Evolutionary conservation across 1,140 invertebrate genomes (phyloP).

Genomic region (Lordiphosa mommai): DNA sequence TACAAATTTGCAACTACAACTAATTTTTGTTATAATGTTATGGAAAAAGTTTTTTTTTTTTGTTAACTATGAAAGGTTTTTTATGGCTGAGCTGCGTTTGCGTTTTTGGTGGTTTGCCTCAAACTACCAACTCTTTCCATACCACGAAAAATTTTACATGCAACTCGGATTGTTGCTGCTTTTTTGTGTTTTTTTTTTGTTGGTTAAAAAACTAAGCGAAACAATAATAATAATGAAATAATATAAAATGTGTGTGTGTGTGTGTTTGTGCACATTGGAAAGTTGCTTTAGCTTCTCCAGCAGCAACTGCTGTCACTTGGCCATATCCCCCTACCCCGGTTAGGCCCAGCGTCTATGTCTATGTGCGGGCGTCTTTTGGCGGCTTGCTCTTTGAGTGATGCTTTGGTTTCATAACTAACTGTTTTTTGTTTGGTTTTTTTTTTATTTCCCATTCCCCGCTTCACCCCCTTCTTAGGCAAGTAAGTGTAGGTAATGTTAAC

Average conservation of each 20-base stretch:
- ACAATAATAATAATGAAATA: constrained; percentile 68
- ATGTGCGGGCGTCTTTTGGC: constrained; percentile 67
- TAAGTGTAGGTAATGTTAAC: constrained; percentile 76
- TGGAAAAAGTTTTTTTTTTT: neutral
- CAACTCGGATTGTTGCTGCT: constrained; percentile 18
- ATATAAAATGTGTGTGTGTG: constrained; percentile 33
- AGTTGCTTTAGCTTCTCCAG: constrained; percentile 61
- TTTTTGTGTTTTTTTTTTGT: neutral
- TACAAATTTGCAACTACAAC: constrained; percentile 1
- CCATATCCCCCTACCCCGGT: constrained; percentile 15
- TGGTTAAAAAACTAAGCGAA: constrained; percentile 41
- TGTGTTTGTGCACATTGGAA: constrained; percentile 53
- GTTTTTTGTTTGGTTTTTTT: constrained; percentile 37
- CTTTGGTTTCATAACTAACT: constrained; percentile 75
- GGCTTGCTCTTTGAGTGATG: constrained; percentile 67
- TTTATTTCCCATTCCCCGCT: constrained; percentile 23
- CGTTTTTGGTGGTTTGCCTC: constrained; percentile 37
- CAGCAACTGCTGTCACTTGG: constrained; percentile 51
- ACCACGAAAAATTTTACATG: constrained; percentile 16
- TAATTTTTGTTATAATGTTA: neutral
- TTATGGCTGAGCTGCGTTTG: constrained; percentile 41
- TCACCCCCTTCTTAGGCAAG: neutral
- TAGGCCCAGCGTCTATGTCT: constrained; percentile 7
- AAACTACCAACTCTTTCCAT: constrained; percentile 44
- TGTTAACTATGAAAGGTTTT: constrained; percentile 27